Percentiles rank a stretch among this genome's conserved stretches.
Evolutionary conservation across 2,113 vertebrate species (phyloP).

Genomic region (Limnothrissa miodon): DNA sequence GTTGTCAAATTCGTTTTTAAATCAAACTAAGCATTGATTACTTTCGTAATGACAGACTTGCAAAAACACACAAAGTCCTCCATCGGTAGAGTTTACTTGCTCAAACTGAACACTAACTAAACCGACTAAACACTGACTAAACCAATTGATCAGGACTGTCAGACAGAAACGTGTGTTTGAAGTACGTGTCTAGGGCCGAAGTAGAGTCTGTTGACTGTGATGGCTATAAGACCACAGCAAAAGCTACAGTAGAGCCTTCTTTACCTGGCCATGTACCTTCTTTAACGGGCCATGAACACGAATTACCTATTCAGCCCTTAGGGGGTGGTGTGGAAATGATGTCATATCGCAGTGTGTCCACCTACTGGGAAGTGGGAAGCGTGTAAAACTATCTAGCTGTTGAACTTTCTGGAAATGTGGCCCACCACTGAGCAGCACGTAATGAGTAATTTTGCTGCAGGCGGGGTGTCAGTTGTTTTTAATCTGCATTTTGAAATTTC

Average conservation of each 20-base stretch:
- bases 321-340: background rate
- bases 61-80: too few species aligned
- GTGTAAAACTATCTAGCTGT: background rate
- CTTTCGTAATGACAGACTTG: too few species aligned
- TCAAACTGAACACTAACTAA: background rate
- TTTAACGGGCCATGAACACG: background rate
- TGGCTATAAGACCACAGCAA: background rate
- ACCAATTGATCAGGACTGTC: background rate
- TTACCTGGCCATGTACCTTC: background rate
- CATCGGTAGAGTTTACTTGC: background rate
- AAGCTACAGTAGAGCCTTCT: background rate
- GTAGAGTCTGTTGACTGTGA: background rate
- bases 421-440: too few species aligned
- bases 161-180: background rate
- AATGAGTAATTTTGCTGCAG: background rate
- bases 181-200: background rate
- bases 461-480: background rate
- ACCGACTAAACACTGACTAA: too few species aligned
- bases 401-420: background rate
- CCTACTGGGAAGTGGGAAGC: background rate
- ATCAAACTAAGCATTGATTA: too few species aligned
- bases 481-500: background rate
- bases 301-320: background rate
- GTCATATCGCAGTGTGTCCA: background rate
- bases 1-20: background rate